Percentiles rank a stretch among this genome's conserved stretches.
Evolutionary conservation across 37 sponge, comb jelly and placozoan species (phyloP).

Genomic region (Amphimedon queenslandica): DNA sequence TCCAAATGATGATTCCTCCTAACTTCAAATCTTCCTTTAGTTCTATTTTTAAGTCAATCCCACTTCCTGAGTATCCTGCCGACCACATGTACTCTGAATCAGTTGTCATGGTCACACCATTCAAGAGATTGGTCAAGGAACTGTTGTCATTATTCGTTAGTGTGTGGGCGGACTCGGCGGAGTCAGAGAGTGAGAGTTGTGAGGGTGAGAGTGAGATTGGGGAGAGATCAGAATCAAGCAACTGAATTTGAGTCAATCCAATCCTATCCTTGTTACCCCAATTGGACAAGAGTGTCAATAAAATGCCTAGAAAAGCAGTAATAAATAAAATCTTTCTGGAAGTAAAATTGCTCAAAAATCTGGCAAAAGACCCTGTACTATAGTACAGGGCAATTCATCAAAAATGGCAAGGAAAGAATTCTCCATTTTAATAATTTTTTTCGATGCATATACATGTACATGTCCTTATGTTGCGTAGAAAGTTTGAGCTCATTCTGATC

Average conservation of each 20-base stretch:
- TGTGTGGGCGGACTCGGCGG: background rate
- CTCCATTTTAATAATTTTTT: too few relatives aligned
- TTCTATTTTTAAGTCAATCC: slow-evolving; percentile 40
- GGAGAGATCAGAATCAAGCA: slow-evolving; percentile 41
- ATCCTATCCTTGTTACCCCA: slow-evolving; percentile 87
- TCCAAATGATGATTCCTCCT: slow-evolving; percentile 73
- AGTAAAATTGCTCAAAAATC: too few relatives aligned
- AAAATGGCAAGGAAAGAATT: too few relatives aligned
- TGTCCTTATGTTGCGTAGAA: too few relatives aligned
- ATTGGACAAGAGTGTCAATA: slow-evolving; percentile 21
- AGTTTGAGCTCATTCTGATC: too few relatives aligned
- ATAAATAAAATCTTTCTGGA: too few relatives aligned
- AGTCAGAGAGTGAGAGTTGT: background rate
- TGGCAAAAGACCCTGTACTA: too few relatives aligned
- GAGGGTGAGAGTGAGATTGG: slow-evolving; percentile 10
- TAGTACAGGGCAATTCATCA: too few relatives aligned
- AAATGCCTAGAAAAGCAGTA: slow-evolving; percentile 7
- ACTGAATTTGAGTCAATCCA: slow-evolving; percentile 80
- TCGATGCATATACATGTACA: too few relatives aligned
- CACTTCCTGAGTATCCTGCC: background rate
- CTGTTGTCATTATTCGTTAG: too few relatives aligned
- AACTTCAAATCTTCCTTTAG: slow-evolving; percentile 32
- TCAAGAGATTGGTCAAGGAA: slow-evolving; percentile 43
- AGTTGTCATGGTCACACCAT: slow-evolving; percentile 75
- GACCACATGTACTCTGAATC: slow-evolving; percentile 83